These are phyloP conservation scores for Coregonus sp. DNA, from an alignment of 2,797 vertebrate genomes.

Conservation along the genomic window DNA sequence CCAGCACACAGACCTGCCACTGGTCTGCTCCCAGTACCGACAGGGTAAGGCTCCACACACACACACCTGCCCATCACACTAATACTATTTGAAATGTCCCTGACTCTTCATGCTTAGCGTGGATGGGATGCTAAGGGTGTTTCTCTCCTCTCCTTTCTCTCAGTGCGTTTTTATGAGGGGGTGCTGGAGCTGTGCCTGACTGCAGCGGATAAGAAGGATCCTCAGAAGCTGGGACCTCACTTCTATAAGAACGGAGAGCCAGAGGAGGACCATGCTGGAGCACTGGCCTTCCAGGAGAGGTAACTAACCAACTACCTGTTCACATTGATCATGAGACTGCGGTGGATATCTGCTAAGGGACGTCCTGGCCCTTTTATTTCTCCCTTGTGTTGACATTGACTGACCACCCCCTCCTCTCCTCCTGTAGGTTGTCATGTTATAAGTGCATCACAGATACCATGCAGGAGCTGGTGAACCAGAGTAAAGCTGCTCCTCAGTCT, in stretches of 20 bases:
- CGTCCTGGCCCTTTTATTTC: neutral
- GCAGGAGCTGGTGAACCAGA: constrained; percentile 97
- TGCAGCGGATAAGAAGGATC: constrained; percentile 95
- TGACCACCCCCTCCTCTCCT: neutral
- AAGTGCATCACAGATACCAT: constrained; percentile 98
- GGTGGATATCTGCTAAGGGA: neutral
- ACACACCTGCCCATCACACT: neutral
- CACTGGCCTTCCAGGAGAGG: constrained; percentile 96
- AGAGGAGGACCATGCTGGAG: constrained; percentile 87
- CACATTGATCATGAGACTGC: neutral
- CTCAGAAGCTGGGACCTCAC: constrained; percentile 93
- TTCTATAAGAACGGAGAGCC: constrained; percentile 97
- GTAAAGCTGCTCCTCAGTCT: constrained; percentile 96
- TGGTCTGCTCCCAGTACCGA: constrained; percentile 92
- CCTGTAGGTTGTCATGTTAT: constrained; percentile 86
- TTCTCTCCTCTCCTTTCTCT: neutral
- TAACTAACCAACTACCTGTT: constrained; percentile 26
- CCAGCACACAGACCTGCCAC: constrained; percentile 90
- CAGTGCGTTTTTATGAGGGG: constrained; percentile 97
- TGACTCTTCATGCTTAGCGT: neutral
- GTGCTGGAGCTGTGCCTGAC: constrained; percentile 93
- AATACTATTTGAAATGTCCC: neutral
- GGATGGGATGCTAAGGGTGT: neutral
- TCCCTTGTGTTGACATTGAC: neutral
- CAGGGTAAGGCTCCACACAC: constrained; percentile 79